Base-by-base conservation (phyloP, 2,888 invertebrate genomes). In the Diploptera punctata region DNA sequence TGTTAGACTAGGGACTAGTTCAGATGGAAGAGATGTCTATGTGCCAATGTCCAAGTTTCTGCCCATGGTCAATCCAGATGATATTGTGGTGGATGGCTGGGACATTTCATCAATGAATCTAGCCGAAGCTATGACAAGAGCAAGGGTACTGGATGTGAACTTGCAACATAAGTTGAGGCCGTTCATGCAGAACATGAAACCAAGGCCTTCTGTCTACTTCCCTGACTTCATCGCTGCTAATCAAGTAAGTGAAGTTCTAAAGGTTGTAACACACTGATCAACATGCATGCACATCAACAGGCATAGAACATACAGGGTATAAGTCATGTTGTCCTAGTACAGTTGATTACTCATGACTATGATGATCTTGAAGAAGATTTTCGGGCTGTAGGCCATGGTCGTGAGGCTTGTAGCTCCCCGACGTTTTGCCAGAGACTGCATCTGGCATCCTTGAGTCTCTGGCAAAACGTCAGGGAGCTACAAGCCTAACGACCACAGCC, bases 161-260 rank as follows among this genome's bases (percentile, higher is more conserved):
- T 85, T 97, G 0, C 96, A 96, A 81, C 88, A 91, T 79, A 91
- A 94, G 81, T 82, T 98, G 13, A 88, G 87, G 77, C 86, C 89
- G 18, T 86, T 91, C 77, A 90, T 98, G 90, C 83, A 87, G 0
- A 78, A 87, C 0, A 85, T 93, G 85, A 91, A 90, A 79, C 98
- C 98, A 0, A 86, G 93, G 26, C 93, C 94, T 0, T 93, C 97
- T 0, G 90, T 97, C 70, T 98, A 95, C 81, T 90, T 92, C 80
- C 89, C 93, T 0, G 95, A 95, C 80, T 98, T 96, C 80, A 97
- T 98, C 76, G 98, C 98, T n/a, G 93, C 95, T 75, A 98, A 98
- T 84, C 98, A 98, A 87, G 91, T 91, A 79, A 75, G 80, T 67
- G 68, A 21, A 47, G 0, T 1, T 18, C n/a, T n/a, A n/a, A n/a